Evolutionary conservation across 1,140 invertebrate species (phyloP), one percentile per base, ranked within the genome.

Genomic region (Tetramorium parvispinum): DNA sequence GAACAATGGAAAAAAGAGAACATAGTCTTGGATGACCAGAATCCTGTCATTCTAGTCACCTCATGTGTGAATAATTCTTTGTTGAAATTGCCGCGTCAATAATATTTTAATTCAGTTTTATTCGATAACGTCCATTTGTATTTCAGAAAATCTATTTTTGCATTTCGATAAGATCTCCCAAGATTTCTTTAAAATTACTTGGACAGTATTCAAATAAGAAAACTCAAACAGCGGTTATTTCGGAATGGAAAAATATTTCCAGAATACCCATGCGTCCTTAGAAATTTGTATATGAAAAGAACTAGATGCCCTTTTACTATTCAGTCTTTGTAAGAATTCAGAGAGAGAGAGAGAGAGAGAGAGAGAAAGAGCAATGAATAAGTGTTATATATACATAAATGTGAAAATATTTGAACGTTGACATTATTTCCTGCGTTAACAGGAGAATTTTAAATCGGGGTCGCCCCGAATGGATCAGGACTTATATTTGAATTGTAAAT

Each of bases 271-370:
- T 21, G 68, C 24, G 68, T 27, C 53, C 40, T 21, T 59, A 57
- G 53, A 75, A 32, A 75, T 83, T 83, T 83, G 79, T 70, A 13
- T 83, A 75, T 83, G 79, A 83, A 83, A 83, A 61, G 68, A 75
- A 46, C 46, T 49, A 75, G 79, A 37, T 49, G 24, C 24, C 24
- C 63, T 13, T 32, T 32, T 0, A 73, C 59, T 11, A 75, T 83
- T 83, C 53, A 53, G 40, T 7, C 51, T 59, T 24, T 37, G 66
- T 59, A 16, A 59, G 68, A 83, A 46, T 83, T 13, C 43, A 24
- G 10, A 32, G 46, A 24, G 7, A 7, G n/a, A 40, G 32, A 37
- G 3, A 8, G 8, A 7, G 55, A 51, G 49, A n/a, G 16, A 18
- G 51, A 53, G 18, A 53, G 5, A 53, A 4, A 8, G 55, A 51